Base-by-base conservation (phyloP, 2,797 vertebrate genomes). In the Nannoperca obscura region DNA sequence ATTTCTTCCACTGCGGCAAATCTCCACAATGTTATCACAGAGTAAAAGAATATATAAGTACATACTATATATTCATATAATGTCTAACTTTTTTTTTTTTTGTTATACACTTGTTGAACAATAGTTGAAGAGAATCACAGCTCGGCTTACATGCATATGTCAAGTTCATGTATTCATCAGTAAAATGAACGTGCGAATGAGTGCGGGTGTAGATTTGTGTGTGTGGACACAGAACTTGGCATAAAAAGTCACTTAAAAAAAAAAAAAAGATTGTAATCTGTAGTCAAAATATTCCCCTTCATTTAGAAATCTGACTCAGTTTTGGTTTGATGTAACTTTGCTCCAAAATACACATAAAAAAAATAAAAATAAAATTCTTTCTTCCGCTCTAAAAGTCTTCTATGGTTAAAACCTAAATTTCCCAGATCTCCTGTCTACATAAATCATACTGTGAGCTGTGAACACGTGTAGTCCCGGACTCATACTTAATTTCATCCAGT, bases 1-100 rank as follows among this genome's bases (percentile, higher is more conserved):
- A 91, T 85, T 76, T 88, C 55, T 82, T 86, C 54, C 72, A 76
- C 36, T 84, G 89, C 64, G 55, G 89, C 77, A 47, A 86, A 86
- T 44, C 8, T 49, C 75, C 82, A 83, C 86, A 90, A 78, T 53
- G 62, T 80, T 63, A 78, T 85, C 68, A 88, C 80, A 84, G 76
- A 90, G 69, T 91, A 87, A 87, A 89, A 91, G 73, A 93, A 92
- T 88, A 93, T 90, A 93, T 84, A 85, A 88, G 86, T 58, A 84
- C 84, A 75, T 78, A 84, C 83, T 91, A 92, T 87, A 87, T 87
- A 80, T 90, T 81, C 83, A 84, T 73, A 77, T 65, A 72, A 87
- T n/a, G 70, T 83, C 88, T 84, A 87, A 72, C 70, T 73, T 80
- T 76, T 76, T 81, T 13, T 60, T 5, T 71, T 67, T 66, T 63